Conservation (phyloP, 2,113 vertebrate species). For the Proteles cristata region DNA sequence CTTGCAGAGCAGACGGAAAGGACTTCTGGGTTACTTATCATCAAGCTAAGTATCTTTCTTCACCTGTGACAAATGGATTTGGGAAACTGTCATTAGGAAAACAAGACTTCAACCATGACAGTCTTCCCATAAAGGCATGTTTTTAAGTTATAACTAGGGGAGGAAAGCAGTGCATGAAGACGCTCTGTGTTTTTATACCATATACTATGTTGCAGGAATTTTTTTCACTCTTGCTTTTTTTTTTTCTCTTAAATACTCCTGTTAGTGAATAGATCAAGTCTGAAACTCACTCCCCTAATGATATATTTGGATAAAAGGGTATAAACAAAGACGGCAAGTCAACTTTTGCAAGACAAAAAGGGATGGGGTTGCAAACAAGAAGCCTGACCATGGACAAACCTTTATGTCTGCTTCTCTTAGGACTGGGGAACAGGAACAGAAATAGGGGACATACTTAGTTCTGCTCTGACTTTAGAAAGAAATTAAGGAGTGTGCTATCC, state of each 20-base stretch:
- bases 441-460: neutral
- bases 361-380: neutral
- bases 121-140: neutral
- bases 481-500: neutral
- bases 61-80: neutral
- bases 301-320: neutral
- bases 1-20: neutral
- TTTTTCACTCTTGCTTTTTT: slow-evolving; percentile 16
- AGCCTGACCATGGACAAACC: neutral
- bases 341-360: neutral
- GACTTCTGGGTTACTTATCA: neutral
- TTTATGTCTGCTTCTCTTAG: neutral
- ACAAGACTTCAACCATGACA: neutral
- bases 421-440: neutral
- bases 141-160: neutral
- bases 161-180: neutral
- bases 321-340: neutral
- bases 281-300: neutral
- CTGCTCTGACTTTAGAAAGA: neutral
- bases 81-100: slow-evolving; percentile 13
- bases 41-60: neutral
- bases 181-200: neutral
- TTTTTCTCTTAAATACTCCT: slow-evolving; percentile 3
- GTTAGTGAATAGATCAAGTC: neutral
- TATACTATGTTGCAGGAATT: neutral